Conservation (phyloP, 2,797 vertebrate genomes). For the Molossus molossus region DNA sequence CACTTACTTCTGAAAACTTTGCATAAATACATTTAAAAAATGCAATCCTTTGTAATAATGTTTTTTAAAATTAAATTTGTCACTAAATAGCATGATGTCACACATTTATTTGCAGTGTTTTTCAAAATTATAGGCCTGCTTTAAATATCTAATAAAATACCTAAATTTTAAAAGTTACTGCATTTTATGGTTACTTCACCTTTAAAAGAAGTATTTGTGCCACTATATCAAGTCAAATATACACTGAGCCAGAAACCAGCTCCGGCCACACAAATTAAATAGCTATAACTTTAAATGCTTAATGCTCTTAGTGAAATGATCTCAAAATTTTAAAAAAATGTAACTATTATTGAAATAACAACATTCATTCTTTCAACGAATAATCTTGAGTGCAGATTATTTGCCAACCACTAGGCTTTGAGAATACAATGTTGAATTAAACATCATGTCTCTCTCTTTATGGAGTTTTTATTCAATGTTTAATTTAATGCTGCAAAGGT, state of each 20-base stretch:
- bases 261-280: conserved; percentile 40
- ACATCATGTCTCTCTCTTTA: not conserved
- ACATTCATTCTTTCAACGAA: not conserved
- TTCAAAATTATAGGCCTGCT: not conserved
- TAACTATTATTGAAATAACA: conserved; percentile 11
- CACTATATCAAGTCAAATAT: conserved; percentile 61
- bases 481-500: not conserved
- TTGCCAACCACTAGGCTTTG: not conserved
- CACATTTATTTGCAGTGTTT: not conserved
- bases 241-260: conserved; percentile 10
- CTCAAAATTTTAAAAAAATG: not conserved
- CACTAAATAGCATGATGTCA: not conserved
- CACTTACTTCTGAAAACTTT: not conserved
- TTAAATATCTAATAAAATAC: conserved; percentile 38
- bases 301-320: conserved; percentile 14
- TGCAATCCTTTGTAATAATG: not conserved
- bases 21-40: not conserved
- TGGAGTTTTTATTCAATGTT: conserved; percentile 10
- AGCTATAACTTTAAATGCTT: conserved; percentile 16
- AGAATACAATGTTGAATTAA: not conserved
- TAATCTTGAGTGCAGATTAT: not conserved
- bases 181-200: conserved; percentile 33
- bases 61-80: not conserved
- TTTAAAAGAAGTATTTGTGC: conserved; percentile 31
- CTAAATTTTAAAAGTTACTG: conserved; percentile 12